Conservation (phyloP, 2,888 invertebrate species). For the Xestobium rufovillosum region DNA sequence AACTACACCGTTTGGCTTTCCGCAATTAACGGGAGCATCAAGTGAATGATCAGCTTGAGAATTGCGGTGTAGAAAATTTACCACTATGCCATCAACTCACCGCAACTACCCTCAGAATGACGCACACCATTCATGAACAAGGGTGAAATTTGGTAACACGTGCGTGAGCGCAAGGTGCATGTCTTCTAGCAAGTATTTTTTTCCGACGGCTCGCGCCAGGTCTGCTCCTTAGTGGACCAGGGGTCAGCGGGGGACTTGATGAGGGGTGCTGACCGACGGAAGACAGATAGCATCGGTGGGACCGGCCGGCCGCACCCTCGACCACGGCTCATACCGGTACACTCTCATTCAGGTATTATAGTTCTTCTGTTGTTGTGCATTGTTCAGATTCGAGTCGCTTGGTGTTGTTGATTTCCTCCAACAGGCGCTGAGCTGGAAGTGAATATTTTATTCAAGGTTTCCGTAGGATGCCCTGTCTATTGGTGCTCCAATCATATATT, state of each 20-base stretch:
- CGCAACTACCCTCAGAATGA: slow-evolving; percentile 21
- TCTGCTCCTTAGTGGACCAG: slow-evolving; percentile 17
- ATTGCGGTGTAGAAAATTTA: too few species aligned
- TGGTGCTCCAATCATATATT: too few species aligned
- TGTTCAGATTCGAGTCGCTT: slow-evolving; percentile 28
- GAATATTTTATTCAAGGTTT: too few species aligned
- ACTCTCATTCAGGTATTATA: slow-evolving; percentile 29
- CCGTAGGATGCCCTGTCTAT: too few species aligned
- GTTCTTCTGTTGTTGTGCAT: slow-evolving; percentile 25
- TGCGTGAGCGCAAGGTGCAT: slow-evolving; percentile 30
- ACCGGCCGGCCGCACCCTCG: slow-evolving; percentile 36
- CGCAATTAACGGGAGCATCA: too few species aligned
- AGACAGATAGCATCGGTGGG: slow-evolving; percentile 36
- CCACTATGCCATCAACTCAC: slow-evolving; percentile 18
- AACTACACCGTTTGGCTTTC: too few species aligned
- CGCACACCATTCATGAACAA: slow-evolving; percentile 25
- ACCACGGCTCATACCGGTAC: slow-evolving; percentile 29
- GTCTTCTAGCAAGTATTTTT: slow-evolving; percentile 32
- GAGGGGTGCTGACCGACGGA: slow-evolving; percentile 34
- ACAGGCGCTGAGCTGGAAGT: too few species aligned
- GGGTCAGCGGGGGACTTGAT: slow-evolving; percentile 23
- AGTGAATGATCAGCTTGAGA: too few species aligned
- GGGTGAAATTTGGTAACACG: slow-evolving; percentile 33
- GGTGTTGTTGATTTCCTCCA: slow-evolving; percentile 24
- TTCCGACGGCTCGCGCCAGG: slow-evolving; percentile 31